Evolutionary conservation across 2,113 vertebrate genomes (phyloP).

Genomic region (Megalops atlanticus): DNA sequence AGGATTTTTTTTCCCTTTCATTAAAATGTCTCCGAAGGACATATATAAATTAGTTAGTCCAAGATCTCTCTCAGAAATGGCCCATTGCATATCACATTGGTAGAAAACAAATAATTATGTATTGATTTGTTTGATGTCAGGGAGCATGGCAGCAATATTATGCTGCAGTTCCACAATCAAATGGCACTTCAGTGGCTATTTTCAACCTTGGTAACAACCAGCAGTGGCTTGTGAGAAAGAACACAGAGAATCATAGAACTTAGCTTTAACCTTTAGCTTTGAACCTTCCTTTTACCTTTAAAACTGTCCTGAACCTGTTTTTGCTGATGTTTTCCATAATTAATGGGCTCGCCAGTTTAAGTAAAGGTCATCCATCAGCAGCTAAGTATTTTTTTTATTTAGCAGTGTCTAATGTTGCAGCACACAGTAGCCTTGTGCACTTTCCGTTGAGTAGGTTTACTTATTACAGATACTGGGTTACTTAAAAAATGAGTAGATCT

Average conservation of each 20-base stretch:
- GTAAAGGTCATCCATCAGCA: not conserved
- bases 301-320: not conserved
- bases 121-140: not conserved
- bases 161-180: not conserved
- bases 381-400: not conserved
- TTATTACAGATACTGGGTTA: not conserved
- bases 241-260: not conserved
- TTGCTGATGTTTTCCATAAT: not conserved
- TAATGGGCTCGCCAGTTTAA: not conserved
- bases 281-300: too few relatives aligned
- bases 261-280: not conserved
- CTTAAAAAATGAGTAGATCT: too few relatives aligned
- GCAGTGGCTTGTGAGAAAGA: not conserved
- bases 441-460: not conserved
- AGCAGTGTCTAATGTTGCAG: not conserved
- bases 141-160: not conserved
- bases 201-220: not conserved
- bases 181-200: not conserved
- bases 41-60: not conserved
- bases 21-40: not conserved
- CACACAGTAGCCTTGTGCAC: not conserved
- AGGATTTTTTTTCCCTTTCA: not conserved
- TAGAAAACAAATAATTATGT: conserved; percentile 4
- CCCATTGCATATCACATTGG: not conserved
- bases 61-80: not conserved